phyloP scores from a whole-genome alignment of 2,113 vertebrate species.

The Colistium nudipinnis region DNA sequence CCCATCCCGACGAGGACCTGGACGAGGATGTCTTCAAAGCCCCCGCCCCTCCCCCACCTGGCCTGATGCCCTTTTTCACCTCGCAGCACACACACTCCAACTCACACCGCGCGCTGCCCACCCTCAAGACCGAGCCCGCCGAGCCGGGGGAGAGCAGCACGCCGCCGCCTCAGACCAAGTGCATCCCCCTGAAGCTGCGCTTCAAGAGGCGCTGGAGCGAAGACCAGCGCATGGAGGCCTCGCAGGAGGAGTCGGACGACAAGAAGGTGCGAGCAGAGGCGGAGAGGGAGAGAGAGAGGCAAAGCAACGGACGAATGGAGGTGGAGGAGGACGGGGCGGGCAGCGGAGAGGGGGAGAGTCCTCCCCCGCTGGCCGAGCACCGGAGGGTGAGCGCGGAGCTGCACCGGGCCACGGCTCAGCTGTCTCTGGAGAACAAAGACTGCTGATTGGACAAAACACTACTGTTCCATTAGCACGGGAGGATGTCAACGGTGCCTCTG shows the following conservation, averaged over 20 bases:
- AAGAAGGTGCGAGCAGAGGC: slow-evolving; percentile 84
- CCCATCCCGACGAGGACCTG: slow-evolving; percentile 81
- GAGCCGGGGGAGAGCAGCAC: slow-evolving; percentile 63
- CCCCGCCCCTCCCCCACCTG: slow-evolving; percentile 80
- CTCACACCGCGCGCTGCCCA: slow-evolving; percentile 38
- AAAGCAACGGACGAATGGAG: slow-evolving; percentile 69
- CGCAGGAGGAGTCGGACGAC: slow-evolving; percentile 81
- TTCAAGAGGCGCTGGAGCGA: slow-evolving; percentile 94
- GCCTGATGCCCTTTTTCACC: slow-evolving; percentile 70
- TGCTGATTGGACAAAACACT: slow-evolving; percentile 81
- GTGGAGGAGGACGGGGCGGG: slow-evolving; percentile 68
- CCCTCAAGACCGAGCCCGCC: slow-evolving; percentile 76
- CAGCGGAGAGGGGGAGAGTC: slow-evolving; percentile 70
- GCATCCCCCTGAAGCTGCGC: slow-evolving; percentile 91
- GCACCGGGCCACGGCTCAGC: slow-evolving; percentile 90
- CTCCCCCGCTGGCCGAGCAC: slow-evolving; percentile 63
- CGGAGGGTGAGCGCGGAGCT: slow-evolving; percentile 86
- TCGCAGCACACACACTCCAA: slow-evolving; percentile 54
- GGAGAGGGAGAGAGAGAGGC: slow-evolving; percentile 62
- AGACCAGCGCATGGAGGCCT: slow-evolving; percentile 90
- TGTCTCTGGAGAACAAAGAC: slow-evolving; percentile 91
- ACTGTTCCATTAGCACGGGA: slow-evolving; percentile 45
- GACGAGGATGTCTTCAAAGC: slow-evolving; percentile 94
- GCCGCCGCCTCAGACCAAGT: slow-evolving; percentile 77
- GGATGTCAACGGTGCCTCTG: slow-evolving; percentile 62